Evolutionary conservation across 1,140 invertebrate genomes (phyloP).

Genomic region (Drosophila gunungcola): DNA sequence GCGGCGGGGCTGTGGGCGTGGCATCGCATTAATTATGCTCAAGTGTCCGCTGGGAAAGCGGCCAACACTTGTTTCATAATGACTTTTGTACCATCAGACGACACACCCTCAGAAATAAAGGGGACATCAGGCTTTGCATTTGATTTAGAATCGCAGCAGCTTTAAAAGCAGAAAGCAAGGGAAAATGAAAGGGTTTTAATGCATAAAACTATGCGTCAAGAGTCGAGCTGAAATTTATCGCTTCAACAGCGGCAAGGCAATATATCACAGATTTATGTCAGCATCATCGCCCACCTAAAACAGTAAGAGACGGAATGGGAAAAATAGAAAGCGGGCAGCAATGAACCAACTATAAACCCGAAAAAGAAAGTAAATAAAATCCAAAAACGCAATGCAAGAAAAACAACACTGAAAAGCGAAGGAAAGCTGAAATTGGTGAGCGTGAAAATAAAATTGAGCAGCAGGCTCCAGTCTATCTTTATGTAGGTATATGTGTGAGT

Average conservation of each 20-base stretch:
- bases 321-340: slow-evolving; percentile 1
- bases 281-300: slow-evolving; percentile 55
- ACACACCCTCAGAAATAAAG: slow-evolving; percentile 20
- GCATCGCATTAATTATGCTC: slow-evolving; percentile 80
- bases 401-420: slow-evolving; percentile 34
- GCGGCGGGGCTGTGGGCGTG: slow-evolving; percentile 36
- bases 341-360: slow-evolving; percentile 26
- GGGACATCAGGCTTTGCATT: slow-evolving; percentile 57
- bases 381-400: slow-evolving; percentile 22
- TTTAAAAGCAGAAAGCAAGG: slow-evolving; percentile 16
- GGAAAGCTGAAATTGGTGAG: slow-evolving; percentile 58
- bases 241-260: slow-evolving; percentile 53
- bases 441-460: slow-evolving; percentile 76
- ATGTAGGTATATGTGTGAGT: slow-evolving; percentile 5
- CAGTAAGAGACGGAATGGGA: slow-evolving; percentile 9
- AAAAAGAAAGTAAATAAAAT: slow-evolving; percentile 45
- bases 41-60: slow-evolving; percentile 80
- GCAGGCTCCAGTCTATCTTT: slow-evolving; percentile 48
- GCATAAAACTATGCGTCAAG: slow-evolving; percentile 51
- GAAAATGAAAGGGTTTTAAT: slow-evolving; percentile 20
- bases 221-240: slow-evolving; percentile 57
- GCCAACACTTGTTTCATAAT: slow-evolving; percentile 81
- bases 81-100: slow-evolving; percentile 63
- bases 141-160: slow-evolving; percentile 49
- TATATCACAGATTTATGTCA: slow-evolving; percentile 81